Conservation (phyloP, 1,140 invertebrate species). For the Heterodera schachtii region DNA sequence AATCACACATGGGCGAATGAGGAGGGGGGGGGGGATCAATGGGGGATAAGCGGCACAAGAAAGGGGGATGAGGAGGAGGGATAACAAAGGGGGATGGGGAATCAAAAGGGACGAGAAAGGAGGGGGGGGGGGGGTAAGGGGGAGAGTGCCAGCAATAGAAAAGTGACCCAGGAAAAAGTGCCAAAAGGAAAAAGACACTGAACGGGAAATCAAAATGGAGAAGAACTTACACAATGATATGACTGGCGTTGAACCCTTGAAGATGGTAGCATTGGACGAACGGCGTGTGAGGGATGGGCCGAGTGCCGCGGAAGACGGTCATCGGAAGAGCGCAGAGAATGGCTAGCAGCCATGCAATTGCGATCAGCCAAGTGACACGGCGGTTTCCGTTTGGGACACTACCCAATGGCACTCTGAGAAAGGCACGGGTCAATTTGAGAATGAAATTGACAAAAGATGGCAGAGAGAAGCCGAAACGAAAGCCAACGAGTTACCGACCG, state of each 20-base stretch:
- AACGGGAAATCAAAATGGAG: too few species aligned
- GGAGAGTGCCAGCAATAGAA: too few species aligned
- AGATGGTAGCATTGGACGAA: conserved; percentile 44
- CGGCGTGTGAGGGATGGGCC: conserved; percentile 37
- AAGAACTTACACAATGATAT: conserved; percentile 39
- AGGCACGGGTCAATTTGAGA: not conserved
- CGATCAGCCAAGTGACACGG: conserved; percentile 42
- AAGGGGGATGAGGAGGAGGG: too few species aligned
- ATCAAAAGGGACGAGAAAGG: too few species aligned
- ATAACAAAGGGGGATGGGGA: too few species aligned
- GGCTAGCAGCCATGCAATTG: conserved; percentile 38
- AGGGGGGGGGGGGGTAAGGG: too few species aligned
- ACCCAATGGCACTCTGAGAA: conserved; percentile 30
- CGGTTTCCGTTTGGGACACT: conserved; percentile 47
- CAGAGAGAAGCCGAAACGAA: too few species aligned
- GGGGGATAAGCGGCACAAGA: too few species aligned
- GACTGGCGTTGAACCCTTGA: conserved; percentile 25
- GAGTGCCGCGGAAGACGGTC: conserved; percentile 34
- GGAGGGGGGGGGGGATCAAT: too few species aligned
- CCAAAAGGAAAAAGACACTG: too few species aligned
- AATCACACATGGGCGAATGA: too few species aligned
- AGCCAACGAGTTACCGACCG: conserved; percentile 31
- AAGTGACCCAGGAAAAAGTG: too few species aligned
- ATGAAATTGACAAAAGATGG: not conserved
- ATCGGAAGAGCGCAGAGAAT: conserved; percentile 38